phyloP scores from a whole-genome alignment of 2,797 vertebrate genomes.

The Menidia menidia region DNA sequence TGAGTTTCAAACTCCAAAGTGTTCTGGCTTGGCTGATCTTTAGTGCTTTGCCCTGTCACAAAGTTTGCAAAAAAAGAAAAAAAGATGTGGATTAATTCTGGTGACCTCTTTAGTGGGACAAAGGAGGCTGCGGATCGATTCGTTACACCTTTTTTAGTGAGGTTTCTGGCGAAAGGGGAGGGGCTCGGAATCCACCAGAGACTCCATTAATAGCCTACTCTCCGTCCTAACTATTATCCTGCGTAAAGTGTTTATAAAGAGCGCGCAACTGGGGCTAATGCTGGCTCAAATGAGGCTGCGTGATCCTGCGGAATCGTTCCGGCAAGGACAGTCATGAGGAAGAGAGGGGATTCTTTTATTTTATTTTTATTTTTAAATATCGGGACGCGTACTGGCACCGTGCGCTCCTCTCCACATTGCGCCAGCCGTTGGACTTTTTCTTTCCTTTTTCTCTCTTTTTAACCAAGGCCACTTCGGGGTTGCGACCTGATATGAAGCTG shows the following conservation, averaged over 20 bases:
- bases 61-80: constrained; percentile 35
- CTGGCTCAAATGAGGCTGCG: constrained; percentile 49
- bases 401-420: constrained; percentile 15
- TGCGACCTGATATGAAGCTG: constrained; percentile 27
- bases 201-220: constrained; percentile 72
- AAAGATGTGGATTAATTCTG: constrained; percentile 40
- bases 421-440: constrained; percentile 32
- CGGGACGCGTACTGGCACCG: constrained; percentile 29
- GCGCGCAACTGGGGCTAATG: constrained; percentile 58
- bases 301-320: constrained; percentile 7
- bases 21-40: background rate
- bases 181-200: constrained; percentile 84
- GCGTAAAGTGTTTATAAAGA: constrained; percentile 80
- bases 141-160: constrained; percentile 94
- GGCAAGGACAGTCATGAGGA: background rate
- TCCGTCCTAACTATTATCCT: constrained; percentile 74
- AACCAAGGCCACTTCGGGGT: background rate
- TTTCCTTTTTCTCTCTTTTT: background rate
- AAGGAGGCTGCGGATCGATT: constrained; percentile 91
- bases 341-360: constrained; percentile 18
- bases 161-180: constrained; percentile 93
- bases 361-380: constrained; percentile 11
- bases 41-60: constrained; percentile 10
- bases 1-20: background rate
- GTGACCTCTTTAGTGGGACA: constrained; percentile 75